Base-by-base conservation (phyloP, 2,113 vertebrate genomes). In the Rhinolophus sinicus region DNA sequence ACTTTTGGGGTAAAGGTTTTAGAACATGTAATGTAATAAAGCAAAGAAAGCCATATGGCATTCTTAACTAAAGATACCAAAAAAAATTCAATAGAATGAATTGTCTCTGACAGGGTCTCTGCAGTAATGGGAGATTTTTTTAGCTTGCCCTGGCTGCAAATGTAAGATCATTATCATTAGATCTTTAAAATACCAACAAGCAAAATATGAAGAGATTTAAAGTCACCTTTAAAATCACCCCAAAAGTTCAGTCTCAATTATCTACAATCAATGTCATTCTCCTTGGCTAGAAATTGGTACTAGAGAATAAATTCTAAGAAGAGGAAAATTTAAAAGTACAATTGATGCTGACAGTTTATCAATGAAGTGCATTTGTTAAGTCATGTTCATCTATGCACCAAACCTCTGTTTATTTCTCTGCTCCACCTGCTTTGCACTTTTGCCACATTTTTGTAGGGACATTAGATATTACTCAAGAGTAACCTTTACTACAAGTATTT, bases 181-280 rank as follows among this genome's bases (percentile, higher is more conserved):
- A 96, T 97, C 89, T 97, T 96, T 98, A 94, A 97, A 97, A 97
- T 97, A 97, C 89, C 97, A 97, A 97, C 88, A 97, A 97, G 97
- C 54, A 97, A 97, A 98, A 97, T 98, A 96, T 92, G 91, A 96
- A 96, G 96, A 96, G 95, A 95, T 97, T 97, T 94, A 95, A 96
- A 97, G 94, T 96, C 98, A 97, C 97, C 96, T 97, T 97, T 97
- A 97, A 98, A 97, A 97, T 97, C 96, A 95, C 78, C 90, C 89
- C 95, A 95, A 97, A 97, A 98, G 95, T 98, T 97, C 97, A 97
- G 73, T 95, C 93, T 97, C 97, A 97, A 96, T 97, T 97, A 98
- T 98, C 67, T 96, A 96, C 94, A 96, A 98, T 97, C 97, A 98
- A 92, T 93, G 90, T 97, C 97, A 97, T 96, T 97, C 94, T 97